These are phyloP conservation scores for Linurgus olivaceus DNA, from an alignment of 2,797 vertebrate species.

Conservation along the genomic window DNA sequence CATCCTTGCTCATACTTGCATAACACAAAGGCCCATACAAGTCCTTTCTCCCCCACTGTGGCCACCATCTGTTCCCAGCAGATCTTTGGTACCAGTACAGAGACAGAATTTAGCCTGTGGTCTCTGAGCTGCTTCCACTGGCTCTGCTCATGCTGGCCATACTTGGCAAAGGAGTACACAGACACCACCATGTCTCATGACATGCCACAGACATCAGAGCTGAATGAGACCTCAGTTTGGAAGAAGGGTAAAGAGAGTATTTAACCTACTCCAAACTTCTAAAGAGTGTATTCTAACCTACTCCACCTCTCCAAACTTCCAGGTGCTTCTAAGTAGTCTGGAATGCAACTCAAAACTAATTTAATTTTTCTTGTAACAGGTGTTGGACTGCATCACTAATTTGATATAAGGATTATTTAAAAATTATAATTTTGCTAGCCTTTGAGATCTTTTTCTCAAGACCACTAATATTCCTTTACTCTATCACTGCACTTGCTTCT, in stretches of 20 bases:
- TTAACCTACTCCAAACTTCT: neutral
- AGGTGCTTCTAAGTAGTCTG: neutral
- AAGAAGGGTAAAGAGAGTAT: neutral
- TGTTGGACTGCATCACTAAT: neutral
- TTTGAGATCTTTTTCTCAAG: neutral
- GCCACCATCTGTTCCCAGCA: neutral
- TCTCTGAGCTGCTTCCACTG: neutral
- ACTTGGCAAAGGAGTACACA: accelerated
- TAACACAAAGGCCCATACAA: accelerated
- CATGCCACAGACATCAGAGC: neutral
- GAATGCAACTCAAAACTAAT: neutral
- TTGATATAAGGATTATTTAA: neutral
- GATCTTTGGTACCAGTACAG: neutral
- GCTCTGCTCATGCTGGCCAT: accelerated
- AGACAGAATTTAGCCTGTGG: neutral
- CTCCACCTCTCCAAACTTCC: neutral
- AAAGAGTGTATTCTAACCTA: no score
- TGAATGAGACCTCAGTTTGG: neutral
- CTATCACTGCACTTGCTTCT: neutral
- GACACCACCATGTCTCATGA: neutral
- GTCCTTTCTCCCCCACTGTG: accelerated
- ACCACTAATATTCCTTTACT: neutral
- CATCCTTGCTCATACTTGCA: neutral
- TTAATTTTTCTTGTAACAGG: neutral
- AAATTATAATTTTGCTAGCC: neutral